Evolutionary conservation across 2,888 invertebrate genomes (phyloP).

Genomic region (Acleris cristana): DNA sequence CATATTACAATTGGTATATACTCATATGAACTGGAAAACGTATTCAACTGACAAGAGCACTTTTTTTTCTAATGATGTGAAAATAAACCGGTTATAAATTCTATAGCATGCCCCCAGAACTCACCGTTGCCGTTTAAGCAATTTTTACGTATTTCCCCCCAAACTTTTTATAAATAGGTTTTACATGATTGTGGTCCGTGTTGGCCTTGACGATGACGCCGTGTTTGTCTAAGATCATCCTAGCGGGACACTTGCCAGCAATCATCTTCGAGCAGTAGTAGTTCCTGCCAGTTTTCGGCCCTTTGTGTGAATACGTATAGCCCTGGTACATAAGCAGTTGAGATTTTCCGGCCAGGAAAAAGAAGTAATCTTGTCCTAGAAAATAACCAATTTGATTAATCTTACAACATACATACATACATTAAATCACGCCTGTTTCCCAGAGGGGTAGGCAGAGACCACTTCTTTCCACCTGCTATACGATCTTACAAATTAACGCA

Average conservation of each 20-base stretch:
- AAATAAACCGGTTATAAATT: too few species aligned
- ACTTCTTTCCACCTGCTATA: too few species aligned
- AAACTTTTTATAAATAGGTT: conserved; percentile 16
- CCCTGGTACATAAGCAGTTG: conserved; percentile 40
- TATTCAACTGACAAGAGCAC: too few species aligned
- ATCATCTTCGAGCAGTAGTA: conserved; percentile 32
- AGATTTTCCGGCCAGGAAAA: neutral
- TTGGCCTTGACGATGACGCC: conserved; percentile 2
- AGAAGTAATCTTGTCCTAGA: neutral
- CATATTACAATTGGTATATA: too few species aligned
- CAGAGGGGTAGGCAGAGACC: too few species aligned
- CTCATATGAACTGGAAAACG: too few species aligned
- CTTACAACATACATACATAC: neutral
- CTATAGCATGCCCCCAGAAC: too few species aligned
- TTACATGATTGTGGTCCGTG: conserved; percentile 33
- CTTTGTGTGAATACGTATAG: conserved; percentile 46
- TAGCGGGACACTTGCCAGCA: conserved; percentile 43
- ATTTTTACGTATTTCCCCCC: conserved; percentile 15
- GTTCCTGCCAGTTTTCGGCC: conserved; percentile 26
- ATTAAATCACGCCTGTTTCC: too few species aligned
- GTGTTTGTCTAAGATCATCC: conserved; percentile 38
- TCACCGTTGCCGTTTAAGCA: neutral
- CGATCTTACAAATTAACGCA: too few species aligned
- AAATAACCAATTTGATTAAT: neutral
- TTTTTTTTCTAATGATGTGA: too few species aligned